Evolutionary conservation across 2,888 invertebrate species (phyloP).

Genomic region (Calliphora vomitoria): DNA sequence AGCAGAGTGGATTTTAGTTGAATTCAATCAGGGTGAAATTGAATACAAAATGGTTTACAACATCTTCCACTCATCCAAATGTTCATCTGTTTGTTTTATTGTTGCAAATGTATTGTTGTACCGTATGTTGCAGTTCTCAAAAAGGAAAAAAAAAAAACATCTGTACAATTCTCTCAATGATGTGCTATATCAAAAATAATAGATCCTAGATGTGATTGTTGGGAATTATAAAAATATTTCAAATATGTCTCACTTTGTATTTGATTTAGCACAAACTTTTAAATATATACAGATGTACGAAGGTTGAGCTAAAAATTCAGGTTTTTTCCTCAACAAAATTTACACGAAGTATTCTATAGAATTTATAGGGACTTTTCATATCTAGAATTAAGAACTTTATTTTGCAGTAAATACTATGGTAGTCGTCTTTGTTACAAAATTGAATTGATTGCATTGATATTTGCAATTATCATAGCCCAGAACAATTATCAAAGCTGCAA

Average conservation of each 20-base stretch:
- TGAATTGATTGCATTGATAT: too few species aligned
- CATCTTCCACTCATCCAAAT: not conserved
- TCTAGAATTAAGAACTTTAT: too few species aligned
- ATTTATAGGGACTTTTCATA: too few species aligned
- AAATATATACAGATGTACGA: too few species aligned
- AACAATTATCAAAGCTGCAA: too few species aligned
- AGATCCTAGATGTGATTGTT: not conserved
- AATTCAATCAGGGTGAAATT: slow-evolving; percentile 20
- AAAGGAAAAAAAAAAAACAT: slow-evolving; percentile 7
- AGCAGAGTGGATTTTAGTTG: not conserved
- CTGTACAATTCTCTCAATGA: not conserved
- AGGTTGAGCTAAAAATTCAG: too few species aligned
- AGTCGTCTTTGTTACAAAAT: too few species aligned
- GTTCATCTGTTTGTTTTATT: slow-evolving; percentile 19
- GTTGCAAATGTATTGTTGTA: not conserved
- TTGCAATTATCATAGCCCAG: too few species aligned
- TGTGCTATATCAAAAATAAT: not conserved
- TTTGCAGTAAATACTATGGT: too few species aligned
- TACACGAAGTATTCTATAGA: too few species aligned
- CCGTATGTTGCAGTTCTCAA: slow-evolving; percentile 6
- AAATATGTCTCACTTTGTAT: not conserved
- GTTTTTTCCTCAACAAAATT: too few species aligned
- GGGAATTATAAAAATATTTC: not conserved
- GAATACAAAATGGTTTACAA: slow-evolving; percentile 30
- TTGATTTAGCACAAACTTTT: not conserved